Evolutionary conservation across 2,888 invertebrate species (phyloP), one percentile per base, ranked within the genome.

Genomic region (Drosophila subquinaria): DNA sequence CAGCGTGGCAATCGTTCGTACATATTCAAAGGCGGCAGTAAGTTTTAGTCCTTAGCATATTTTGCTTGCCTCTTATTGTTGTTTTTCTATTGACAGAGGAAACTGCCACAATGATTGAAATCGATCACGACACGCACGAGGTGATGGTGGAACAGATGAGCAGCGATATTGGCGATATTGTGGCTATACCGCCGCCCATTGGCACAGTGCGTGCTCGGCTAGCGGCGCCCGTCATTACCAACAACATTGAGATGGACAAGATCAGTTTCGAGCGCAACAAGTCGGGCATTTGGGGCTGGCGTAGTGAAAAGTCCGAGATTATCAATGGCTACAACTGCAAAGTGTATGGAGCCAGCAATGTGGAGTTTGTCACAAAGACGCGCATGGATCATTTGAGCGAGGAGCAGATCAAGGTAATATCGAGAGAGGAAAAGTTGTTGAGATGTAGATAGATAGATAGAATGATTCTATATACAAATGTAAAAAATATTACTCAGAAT

Each of bases 211-310:
- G 96, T 17, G 95, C 97, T 59, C 95, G 98, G 45, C 94, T 99
- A 9, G 96, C 96, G 42, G 95, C 97, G 70, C 99, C 99, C 5
- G 95, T 98, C 69, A 97, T 97, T 76, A 97, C 98, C 76, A 98
- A 98, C 82, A 99, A 97, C 92, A 95, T 99, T 69, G 98, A 99
- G 93, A 98, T 98, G 2, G 98, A 99, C 85, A 98, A 98, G 94
- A 99, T 99, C 81, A 97, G 97, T 92, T 99, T 99, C 92, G 99
- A 99, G 94, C 88, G 98, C 90, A 98, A 97, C 93, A 98, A 98
- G 93, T 96, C 97, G 60, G 98, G 99, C 53, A 95, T 99, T 77
- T 98, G 98, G 97, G 98, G 98, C 59, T 98, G 98, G 98, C 95
- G 98, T 50, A 97, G 97, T 81, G 99, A 98, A 93, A 98, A 97